Percentiles rank a stretch among this genome's conserved stretches.
These are phyloP conservation scores for Hirudo medicinalis DNA, from an alignment of 1,140 invertebrate genomes.

Conservation along the genomic window DNA sequence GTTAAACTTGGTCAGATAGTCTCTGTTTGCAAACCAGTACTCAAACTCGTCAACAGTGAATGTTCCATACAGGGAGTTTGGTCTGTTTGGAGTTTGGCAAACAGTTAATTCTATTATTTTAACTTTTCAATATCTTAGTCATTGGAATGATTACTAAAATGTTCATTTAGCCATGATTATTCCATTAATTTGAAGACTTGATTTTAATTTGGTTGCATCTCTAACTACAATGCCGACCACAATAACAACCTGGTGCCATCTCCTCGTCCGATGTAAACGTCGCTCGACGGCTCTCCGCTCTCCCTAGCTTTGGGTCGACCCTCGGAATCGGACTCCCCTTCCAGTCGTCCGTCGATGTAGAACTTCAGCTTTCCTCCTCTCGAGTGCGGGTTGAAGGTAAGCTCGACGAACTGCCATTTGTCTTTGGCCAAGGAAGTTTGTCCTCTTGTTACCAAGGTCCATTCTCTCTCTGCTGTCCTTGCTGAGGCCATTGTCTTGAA, in stretches of 20 bases:
- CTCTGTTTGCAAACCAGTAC: slow-evolving; percentile 33
- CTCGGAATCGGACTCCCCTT: slow-evolving; percentile 11
- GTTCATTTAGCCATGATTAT: too few relatives aligned
- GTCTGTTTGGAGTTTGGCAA: neutral
- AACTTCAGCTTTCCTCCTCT: slow-evolving; percentile 27
- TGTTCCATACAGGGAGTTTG: slow-evolving; percentile 23
- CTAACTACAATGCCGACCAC: too few relatives aligned
- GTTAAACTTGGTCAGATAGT: slow-evolving; percentile 22
- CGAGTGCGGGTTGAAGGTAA: slow-evolving; percentile 32
- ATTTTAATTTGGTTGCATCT: too few relatives aligned
- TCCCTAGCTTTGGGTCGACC: neutral
- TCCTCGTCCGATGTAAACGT: slow-evolving; percentile 18
- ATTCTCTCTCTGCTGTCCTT: slow-evolving; percentile 28
- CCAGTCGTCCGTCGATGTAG: slow-evolving; percentile 30
- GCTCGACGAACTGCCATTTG: slow-evolving; percentile 33
- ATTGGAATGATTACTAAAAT: too few relatives aligned
- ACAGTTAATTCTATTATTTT: too few relatives aligned
- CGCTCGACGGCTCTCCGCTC: slow-evolving; percentile 12
- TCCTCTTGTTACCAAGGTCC: slow-evolving; percentile 20
- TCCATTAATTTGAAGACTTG: too few relatives aligned
- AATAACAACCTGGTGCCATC: slow-evolving; percentile 3
- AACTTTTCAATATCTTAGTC: too few relatives aligned
- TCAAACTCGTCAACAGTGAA: slow-evolving; percentile 36
- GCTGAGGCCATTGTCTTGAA: slow-evolving; percentile 21
- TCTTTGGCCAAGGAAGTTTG: slow-evolving; percentile 23